Evolutionary conservation across 2,113 vertebrate species (phyloP), one percentile per base, ranked within the genome.

Genomic region (Protobothrops mucrosquamatus): DNA sequence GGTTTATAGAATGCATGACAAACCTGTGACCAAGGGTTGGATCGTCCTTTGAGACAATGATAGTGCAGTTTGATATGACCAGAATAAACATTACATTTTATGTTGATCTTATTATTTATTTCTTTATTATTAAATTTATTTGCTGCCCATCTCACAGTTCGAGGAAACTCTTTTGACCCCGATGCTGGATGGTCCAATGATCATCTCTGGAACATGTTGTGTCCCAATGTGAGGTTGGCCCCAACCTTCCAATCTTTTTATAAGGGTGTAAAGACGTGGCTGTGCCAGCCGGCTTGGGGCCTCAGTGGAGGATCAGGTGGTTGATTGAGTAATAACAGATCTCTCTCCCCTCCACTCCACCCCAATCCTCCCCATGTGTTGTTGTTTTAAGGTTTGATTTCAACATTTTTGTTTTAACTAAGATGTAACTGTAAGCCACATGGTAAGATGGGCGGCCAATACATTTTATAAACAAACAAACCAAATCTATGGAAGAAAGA

Each of bases 271-370:
- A 29, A 64, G 3, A 64, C 23, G 59, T 64, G 59, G 26, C 59
- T 12, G 26, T 64, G 10, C 59, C 59, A 64, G 26, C 29, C 3
- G 26, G 59, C 9, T 26, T 61, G 59, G 59, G 26, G 59, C 9
- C 24, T 9, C 23, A 61, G 8, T 26, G 8, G 59, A 9, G 59
- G 24, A 26, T 61, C 23, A 26, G 59, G 26, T 64, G 26, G 3
- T 64, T 29, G 26, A 64, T 64, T 64, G 59, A 64, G 0, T 29
- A 64, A 29, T 61, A 64, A 64, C 26, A 64, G 59, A 26, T 64
- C 10, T 1, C 11, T 12, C 3, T 61, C 59, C 59, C 0, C 1
- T 3, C 59, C 26, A 29, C 26, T 64, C 3, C 3, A 0, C 26
- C 26, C 59, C 10, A 10, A 11, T 22, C 26, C 3, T 64, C 3